phyloP scores from a whole-genome alignment of 2,113 vertebrate species.

The Centropus bengalensis region DNA sequence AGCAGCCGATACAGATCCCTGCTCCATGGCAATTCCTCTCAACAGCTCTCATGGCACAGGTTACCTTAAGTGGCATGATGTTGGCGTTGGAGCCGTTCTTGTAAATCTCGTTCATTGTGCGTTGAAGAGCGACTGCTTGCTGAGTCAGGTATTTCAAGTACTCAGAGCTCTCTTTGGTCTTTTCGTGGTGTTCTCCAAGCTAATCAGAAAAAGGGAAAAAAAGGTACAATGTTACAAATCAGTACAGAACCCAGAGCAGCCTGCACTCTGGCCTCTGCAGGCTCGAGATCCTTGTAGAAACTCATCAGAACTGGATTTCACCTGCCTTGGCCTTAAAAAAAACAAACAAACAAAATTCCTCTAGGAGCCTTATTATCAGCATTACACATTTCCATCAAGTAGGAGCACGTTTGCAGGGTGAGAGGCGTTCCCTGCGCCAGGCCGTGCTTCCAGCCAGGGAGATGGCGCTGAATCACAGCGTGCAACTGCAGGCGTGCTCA shows the following conservation, averaged over 20 bases:
- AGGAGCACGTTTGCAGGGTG: not conserved
- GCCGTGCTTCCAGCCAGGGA: not conserved
- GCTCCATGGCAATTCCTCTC: rapidly evolving
- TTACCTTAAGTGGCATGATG: conserved; percentile 94
- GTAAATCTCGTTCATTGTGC: conserved; percentile 99
- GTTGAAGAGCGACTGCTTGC: conserved; percentile 96
- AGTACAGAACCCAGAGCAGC: not conserved
- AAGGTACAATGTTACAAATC: not conserved
- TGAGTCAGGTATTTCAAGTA: conserved; percentile 98
- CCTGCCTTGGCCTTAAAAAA: not conserved
- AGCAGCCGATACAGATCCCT: rapidly evolving
- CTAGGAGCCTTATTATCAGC: not conserved
- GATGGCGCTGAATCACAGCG: not conserved
- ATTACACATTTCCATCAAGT: not conserved
- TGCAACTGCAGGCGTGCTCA: not conserved
- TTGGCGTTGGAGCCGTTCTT: conserved; percentile 95
- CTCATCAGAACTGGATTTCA: not conserved
- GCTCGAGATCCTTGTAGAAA: not conserved
- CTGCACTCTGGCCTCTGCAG: not conserved
- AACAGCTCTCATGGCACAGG: rapidly evolving
- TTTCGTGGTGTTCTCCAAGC: conserved; percentile 96
- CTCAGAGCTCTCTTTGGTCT: conserved; percentile 98
- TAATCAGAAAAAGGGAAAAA: conserved; percentile 15
- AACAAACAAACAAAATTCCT: not conserved
- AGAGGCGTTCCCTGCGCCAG: not conserved